A percentile compares a stretch with the other conserved stretches of the same genome.
These are phyloP conservation scores for Nematopogon swammerdamellus DNA, from an alignment of 2,888 invertebrate genomes.

Conservation along the genomic window DNA sequence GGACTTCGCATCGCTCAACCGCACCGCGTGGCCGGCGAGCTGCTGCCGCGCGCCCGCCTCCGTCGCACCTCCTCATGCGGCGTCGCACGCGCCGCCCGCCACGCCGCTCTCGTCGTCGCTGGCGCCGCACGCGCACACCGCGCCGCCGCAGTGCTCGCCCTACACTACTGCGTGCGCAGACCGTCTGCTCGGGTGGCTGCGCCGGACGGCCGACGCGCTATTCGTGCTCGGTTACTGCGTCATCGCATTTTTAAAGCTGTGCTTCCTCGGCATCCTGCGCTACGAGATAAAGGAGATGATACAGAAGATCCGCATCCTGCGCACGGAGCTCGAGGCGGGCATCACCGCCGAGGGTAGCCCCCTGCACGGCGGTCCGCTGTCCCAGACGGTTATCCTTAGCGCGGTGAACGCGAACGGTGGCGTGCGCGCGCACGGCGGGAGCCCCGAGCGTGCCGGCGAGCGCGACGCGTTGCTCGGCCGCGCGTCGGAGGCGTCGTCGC, in stretches of 20 bases:
- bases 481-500: conserved; percentile 42
- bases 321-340: conserved; percentile 60
- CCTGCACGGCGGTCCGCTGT: conserved; percentile 43
- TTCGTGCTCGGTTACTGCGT: conserved; percentile 85
- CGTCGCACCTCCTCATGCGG: conserved; percentile 32
- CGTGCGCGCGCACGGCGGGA: conserved; percentile 54
- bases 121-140: conserved; percentile 28
- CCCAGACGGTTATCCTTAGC: conserved; percentile 46
- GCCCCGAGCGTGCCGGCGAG: conserved; percentile 54
- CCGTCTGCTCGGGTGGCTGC: conserved; percentile 68
- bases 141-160: conserved; percentile 41
- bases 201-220: conserved; percentile 75
- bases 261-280: conserved; percentile 82
- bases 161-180: conserved; percentile 68
- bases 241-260: conserved; percentile 83
- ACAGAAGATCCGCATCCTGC: conserved; percentile 81
- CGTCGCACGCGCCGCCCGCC: conserved; percentile 23
- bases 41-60: conserved; percentile 42
- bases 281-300: conserved; percentile 91
- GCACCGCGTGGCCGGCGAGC: conserved; percentile 39
- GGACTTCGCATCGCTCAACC: conserved; percentile 46
- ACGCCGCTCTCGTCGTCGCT: conserved; percentile 42
- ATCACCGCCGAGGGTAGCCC: conserved; percentile 46
- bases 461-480: conserved; percentile 56
- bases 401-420: conserved; percentile 58